These are phyloP conservation scores for Tragelaphus buxtoni DNA, from an alignment of 2,113 vertebrate genomes.

Conservation along the genomic window DNA sequence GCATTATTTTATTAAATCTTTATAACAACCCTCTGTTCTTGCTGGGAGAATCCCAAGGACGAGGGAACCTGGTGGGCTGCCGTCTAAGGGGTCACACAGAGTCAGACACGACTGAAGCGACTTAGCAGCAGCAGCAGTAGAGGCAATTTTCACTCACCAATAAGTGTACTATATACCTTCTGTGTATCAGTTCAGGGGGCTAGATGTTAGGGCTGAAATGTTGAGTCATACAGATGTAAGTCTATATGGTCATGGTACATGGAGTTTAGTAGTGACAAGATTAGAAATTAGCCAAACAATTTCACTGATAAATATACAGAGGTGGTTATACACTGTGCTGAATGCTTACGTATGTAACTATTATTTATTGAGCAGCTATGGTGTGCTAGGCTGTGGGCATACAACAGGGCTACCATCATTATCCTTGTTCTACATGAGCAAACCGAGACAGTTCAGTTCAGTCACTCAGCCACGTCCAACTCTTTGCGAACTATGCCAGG, in stretches of 20 bases:
- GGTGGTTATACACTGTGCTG: neutral
- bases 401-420: neutral
- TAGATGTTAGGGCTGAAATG: neutral
- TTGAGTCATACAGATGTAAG: neutral
- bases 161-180: neutral
- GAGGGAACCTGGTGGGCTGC: no score
- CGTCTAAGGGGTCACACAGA: no score
- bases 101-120: no score
- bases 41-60: no score
- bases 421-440: neutral
- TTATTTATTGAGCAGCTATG: neutral
- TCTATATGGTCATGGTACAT: neutral
- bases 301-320: neutral
- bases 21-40: no score
- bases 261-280: neutral
- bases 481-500: neutral
- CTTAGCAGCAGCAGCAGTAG: no score
- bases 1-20: neutral
- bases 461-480: rapidly evolving
- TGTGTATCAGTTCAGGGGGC: neutral
- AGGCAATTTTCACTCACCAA: neutral
- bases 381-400: neutral
- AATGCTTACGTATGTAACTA: neutral
- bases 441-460: neutral
- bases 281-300: neutral